Percentiles rank a stretch among this genome's conserved stretches.
Conservation (phyloP, 2,888 invertebrate species). For the Spisula subtruncata region DNA sequence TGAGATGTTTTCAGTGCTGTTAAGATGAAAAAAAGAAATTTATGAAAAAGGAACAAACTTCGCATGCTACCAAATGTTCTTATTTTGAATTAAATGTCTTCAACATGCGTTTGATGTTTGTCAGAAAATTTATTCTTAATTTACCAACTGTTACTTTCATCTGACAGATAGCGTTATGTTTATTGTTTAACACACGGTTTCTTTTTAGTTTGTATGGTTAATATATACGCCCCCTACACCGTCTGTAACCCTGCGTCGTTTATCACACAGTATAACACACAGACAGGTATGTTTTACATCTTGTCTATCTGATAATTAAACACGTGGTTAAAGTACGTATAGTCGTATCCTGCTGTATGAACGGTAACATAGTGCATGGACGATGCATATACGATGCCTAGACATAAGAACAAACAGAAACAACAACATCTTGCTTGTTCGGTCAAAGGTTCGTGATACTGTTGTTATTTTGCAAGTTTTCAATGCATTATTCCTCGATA, state of each 20-base stretch:
- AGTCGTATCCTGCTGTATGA: too few relatives aligned
- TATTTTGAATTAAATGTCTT: background rate
- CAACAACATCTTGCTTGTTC: too few relatives aligned
- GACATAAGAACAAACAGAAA: too few relatives aligned
- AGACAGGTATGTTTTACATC: background rate
- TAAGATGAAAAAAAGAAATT: background rate
- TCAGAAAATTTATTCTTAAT: background rate
- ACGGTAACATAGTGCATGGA: too few relatives aligned
- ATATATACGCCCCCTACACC: constrained; percentile 13
- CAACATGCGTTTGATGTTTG: background rate
- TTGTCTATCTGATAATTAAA: background rate
- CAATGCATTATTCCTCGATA: too few relatives aligned
- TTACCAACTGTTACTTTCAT: background rate
- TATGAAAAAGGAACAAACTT: constrained; percentile 6
- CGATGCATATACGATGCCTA: too few relatives aligned
- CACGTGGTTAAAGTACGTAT: background rate
- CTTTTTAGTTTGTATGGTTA: background rate
- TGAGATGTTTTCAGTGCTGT: background rate
- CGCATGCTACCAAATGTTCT: background rate
- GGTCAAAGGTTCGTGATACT: too few relatives aligned
- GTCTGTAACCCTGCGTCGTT: background rate
- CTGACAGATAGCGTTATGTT: constrained; percentile 5
- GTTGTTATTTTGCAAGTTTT: too few relatives aligned
- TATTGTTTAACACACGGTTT: background rate
- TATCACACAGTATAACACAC: background rate